Evolutionary conservation across 2,797 vertebrate genomes (phyloP).

Genomic region (Taeniopygia guttata): DNA sequence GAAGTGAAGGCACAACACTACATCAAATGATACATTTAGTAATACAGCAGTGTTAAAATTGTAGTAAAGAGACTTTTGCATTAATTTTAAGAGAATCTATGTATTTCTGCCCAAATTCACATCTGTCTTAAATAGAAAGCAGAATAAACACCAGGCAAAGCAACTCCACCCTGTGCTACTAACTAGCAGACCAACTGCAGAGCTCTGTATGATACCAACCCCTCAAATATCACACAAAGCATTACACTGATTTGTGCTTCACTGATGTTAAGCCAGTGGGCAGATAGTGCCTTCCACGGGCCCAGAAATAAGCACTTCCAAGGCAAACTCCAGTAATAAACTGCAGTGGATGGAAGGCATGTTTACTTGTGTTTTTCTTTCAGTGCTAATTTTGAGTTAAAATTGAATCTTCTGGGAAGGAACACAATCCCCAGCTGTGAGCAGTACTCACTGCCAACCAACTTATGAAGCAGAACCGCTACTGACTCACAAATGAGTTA

Average conservation of each 20-base stretch:
- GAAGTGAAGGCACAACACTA: background rate
- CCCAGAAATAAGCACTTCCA: background rate
- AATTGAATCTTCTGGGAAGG: constrained; percentile 5
- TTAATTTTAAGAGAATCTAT: background rate
- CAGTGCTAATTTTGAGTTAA: constrained; percentile 21
- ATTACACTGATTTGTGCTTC: background rate
- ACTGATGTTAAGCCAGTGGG: background rate
- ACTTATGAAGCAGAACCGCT: constrained; percentile 20
- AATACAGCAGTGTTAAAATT: background rate
- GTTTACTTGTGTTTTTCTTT: background rate
- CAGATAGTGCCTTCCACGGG: background rate
- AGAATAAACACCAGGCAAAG: background rate
- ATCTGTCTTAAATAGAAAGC: background rate
- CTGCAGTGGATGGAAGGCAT: background rate
- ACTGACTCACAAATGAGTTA: constrained; percentile 29
- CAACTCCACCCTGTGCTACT: background rate
- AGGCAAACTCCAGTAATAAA: background rate
- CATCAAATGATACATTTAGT: background rate
- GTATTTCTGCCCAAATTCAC: background rate
- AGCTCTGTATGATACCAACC: background rate
- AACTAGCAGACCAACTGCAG: background rate
- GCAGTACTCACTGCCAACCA: constrained; percentile 2
- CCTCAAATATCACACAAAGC: background rate
- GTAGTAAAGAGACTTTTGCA: background rate
- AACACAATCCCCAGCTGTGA: background rate